phyloP scores from a whole-genome alignment of 2,113 vertebrate species.

The Bettongia penicillata region DNA sequence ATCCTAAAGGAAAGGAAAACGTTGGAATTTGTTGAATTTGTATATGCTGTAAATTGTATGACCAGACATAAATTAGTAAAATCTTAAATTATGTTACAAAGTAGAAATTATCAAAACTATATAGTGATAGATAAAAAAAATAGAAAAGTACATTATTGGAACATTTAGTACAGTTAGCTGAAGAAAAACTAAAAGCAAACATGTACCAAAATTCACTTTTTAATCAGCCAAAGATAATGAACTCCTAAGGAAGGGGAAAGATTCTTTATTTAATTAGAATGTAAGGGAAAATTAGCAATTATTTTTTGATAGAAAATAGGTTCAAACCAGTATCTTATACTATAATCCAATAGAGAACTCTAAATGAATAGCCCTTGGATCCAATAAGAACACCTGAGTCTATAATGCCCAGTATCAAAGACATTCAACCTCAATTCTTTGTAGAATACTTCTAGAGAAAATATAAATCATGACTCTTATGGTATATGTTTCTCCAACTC shows the following conservation, averaged over 20 bases:
- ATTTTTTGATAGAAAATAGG: not conserved
- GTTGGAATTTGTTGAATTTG: not conserved
- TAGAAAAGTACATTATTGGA: not conserved
- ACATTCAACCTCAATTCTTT: not conserved
- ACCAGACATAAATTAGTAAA: not conserved
- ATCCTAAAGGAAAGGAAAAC: not conserved
- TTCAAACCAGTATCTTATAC: not conserved
- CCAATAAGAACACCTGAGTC: not conserved
- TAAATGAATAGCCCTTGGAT: not conserved
- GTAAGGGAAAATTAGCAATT: not conserved
- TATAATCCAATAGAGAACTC: not conserved
- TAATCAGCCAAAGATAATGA: not conserved
- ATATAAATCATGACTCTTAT: not conserved
- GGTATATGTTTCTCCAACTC: not conserved
- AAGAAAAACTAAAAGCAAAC: not conserved
- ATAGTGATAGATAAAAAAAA: not conserved
- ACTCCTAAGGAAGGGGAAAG: no score
- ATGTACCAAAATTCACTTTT: not conserved
- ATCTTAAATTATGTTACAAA: not conserved
- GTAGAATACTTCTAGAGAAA: not conserved
- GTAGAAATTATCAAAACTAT: not conserved
- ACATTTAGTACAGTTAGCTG: not conserved
- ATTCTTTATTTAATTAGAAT: not conserved
- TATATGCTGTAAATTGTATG: not conserved
- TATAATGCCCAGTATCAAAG: not conserved